These are phyloP conservation scores for Euspilapteryx auroguttella DNA, from an alignment of 2,888 invertebrate species.

Conservation along the genomic window DNA sequence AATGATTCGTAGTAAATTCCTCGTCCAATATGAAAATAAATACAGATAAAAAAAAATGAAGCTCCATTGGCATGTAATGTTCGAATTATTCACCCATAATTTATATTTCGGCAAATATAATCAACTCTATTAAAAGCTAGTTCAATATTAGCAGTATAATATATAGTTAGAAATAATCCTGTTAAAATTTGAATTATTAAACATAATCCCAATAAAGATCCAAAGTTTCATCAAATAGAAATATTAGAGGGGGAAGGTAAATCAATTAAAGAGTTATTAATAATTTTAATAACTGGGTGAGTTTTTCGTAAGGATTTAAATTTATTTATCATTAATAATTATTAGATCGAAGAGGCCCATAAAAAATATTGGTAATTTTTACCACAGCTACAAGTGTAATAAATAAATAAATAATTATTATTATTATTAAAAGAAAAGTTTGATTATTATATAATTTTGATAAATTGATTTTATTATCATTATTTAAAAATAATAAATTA, in stretches of 20 bases:
- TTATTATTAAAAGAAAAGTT: constrained; percentile 43
- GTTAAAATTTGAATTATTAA: constrained; percentile 68
- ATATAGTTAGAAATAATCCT: constrained; percentile 71
- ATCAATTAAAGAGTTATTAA: constrained; percentile 61
- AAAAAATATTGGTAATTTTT: constrained; percentile 61
- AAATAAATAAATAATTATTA: constrained; percentile 63
- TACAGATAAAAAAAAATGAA: constrained; percentile 71
- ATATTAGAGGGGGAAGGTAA: constrained; percentile 65
- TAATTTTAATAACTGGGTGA: constrained; percentile 56
- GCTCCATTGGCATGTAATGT: constrained; percentile 71
- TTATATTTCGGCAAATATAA: constrained; percentile 72
- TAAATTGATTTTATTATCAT: constrained; percentile 44
- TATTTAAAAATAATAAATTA: constrained; percentile 16
- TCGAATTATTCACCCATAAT: constrained; percentile 69
- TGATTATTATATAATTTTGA: constrained; percentile 57
- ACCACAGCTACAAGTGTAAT: constrained; percentile 59
- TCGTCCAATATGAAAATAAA: constrained; percentile 70
- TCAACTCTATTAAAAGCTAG: constrained; percentile 67
- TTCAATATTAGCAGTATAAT: constrained; percentile 65
- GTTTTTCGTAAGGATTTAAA: constrained; percentile 36
- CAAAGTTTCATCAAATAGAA: constrained; percentile 69
- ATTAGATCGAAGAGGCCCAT: constrained; percentile 49
- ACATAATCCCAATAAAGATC: constrained; percentile 65
- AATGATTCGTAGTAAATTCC: constrained; percentile 56
- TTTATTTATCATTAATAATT: constrained; percentile 38